Evolutionary conservation across 2,113 vertebrate genomes (phyloP), one percentile per base, ranked within the genome.

Genomic region (Pantherophis guttatus): DNA sequence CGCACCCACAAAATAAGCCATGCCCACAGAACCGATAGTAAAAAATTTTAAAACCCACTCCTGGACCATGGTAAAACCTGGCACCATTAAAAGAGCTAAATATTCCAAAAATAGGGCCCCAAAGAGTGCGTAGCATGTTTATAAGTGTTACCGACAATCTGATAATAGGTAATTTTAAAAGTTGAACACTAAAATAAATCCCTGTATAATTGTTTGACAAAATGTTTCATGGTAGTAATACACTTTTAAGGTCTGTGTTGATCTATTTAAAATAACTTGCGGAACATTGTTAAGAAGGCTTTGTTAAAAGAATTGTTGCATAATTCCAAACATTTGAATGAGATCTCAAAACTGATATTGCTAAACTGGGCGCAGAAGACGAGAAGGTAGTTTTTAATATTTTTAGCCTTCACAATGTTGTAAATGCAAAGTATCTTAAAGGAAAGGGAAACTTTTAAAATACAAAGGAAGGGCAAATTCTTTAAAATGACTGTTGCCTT

Each of bases 391-490:
- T 75, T 94, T 94, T 93, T 33, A 50, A 58, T 92, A 93, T 75
- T 92, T 70, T 89, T 94, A 2, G 90, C 44, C 19, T 58, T 88
- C 62, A 26, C 21, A 15, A 33, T 26, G 2, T 44, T 89, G 7
- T 39, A 88, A 75, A 88, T 58, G 39, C 62, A 59, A 94, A 95
- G 93, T 88, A 91, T 88, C 33, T 87, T 91, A 85, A 90, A 90
- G 92, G 94, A 91, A 93, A 55, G 85, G 15, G 91, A 88, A 96
- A 93, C 6, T 9, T 94, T 95, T 95, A 44, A 94, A 93, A 87
- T 90, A 81, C 89, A 90, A 86, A 58, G 90, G 75, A 95, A 94
- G 94, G 93, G 95, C 93, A 95, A 94, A 3, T 91, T 52, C 58
- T 96, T 94, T 94, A 93, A 94, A 93, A 19, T 58, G 86, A 44